Percentiles rank a stretch among this genome's conserved stretches.
phyloP scores from a whole-genome alignment of 2,888 invertebrate genomes.

The Dione juno region DNA sequence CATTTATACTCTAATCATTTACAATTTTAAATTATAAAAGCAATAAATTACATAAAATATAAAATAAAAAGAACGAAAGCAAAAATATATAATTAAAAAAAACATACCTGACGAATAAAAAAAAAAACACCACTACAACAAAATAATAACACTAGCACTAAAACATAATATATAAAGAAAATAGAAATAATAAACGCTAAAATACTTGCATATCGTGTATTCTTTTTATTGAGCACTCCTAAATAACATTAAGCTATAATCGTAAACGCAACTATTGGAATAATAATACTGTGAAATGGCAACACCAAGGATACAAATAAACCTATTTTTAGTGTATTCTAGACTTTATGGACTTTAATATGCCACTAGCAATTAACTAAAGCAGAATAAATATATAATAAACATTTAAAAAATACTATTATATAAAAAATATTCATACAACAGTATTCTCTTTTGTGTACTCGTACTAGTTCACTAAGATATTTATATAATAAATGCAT shows the following conservation, averaged over 20 bases:
- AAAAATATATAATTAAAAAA: conserved; percentile 11
- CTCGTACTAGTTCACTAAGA: neutral
- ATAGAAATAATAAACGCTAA: conserved; percentile 14
- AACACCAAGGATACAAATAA: neutral
- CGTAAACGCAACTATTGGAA: neutral
- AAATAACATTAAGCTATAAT: neutral
- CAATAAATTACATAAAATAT: conserved; percentile 33
- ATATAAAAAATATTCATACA: neutral
- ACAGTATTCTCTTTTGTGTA: too few species aligned
- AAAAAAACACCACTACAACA: conserved; percentile 11
- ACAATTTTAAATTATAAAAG: conserved; percentile 44
- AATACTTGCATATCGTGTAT: neutral
- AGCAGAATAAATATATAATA: neutral
- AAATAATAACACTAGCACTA: conserved; percentile 30
- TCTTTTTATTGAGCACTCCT: neutral
- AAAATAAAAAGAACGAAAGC: conserved; percentile 2
- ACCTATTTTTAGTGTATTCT: neutral
- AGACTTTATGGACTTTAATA: neutral
- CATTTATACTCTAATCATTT: neutral
- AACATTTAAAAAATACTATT: neutral
- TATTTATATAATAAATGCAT: conserved; percentile 1
- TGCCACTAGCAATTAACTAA: neutral
- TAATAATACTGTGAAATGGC: conserved; percentile 6
- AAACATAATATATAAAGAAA: conserved; percentile 21
- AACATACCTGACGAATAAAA: conserved; percentile 19